phyloP scores from a whole-genome alignment of 2,888 invertebrate genomes.

The Drosophila lutescens region DNA sequence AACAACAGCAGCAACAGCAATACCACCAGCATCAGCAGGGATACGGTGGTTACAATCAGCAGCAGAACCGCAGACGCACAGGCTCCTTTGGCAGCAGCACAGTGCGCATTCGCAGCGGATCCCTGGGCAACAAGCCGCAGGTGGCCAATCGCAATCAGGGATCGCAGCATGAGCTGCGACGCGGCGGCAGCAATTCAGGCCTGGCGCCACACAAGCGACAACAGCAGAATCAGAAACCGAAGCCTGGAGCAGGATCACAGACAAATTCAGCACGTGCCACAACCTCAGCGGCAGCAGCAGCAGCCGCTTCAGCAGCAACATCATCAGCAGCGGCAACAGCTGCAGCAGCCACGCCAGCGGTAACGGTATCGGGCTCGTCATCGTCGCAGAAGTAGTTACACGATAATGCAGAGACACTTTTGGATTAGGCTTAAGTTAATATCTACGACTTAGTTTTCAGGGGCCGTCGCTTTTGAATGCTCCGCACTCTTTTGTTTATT shows the following conservation, averaged over 20 bases:
- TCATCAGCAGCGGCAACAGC: constrained; percentile 18
- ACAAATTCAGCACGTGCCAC: constrained; percentile 56
- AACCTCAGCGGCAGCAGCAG: constrained; percentile 41
- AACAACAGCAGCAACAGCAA: constrained; percentile 75
- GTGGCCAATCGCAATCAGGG: constrained; percentile 82
- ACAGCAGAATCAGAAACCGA: constrained; percentile 60
- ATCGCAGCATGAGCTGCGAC: constrained; percentile 79
- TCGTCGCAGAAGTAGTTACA: constrained; percentile 66
- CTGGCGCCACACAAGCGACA: constrained; percentile 73
- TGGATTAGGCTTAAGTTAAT: constrained; percentile 59
- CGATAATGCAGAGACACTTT: constrained; percentile 45
- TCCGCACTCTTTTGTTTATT: constrained; percentile 63
- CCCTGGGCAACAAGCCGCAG: constrained; percentile 83
- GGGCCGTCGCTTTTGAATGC: constrained; percentile 11
- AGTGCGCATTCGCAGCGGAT: constrained; percentile 84
- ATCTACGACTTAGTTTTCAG: constrained; percentile 46
- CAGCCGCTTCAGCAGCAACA: constrained; percentile 17
- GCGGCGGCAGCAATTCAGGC: constrained; percentile 81
- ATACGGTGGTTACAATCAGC: constrained; percentile 65
- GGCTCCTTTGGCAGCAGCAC: constrained; percentile 83
- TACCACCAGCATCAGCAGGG: constrained; percentile 67
- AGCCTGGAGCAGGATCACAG: constrained; percentile 66
- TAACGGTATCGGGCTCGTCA: constrained; percentile 54
- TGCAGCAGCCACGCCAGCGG: constrained; percentile 21
- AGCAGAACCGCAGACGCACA: constrained; percentile 80